Evolutionary conservation across 2,113 vertebrate genomes (phyloP), one percentile per base, ranked within the genome.

Genomic region (Grammomys surdaster): DNA sequence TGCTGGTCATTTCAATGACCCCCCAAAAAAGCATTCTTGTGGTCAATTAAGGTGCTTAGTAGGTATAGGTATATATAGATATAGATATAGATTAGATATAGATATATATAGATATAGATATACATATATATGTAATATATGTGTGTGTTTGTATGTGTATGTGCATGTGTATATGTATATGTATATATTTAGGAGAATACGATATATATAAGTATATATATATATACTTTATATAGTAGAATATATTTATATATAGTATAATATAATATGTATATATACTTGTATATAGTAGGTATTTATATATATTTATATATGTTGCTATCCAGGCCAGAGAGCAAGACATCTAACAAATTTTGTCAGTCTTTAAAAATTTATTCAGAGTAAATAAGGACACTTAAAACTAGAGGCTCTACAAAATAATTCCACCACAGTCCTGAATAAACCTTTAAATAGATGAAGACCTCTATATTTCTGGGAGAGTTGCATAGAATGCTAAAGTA

Each of bases 221-320:
- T n/a, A n/a, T n/a, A n/a, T n/a, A n/a, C n/a, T n/a, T n/a, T n/a
- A n/a, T n/a, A n/a, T n/a, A n/a, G n/a, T n/a, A n/a, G n/a, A n/a
- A n/a, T n/a, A n/a, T n/a, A n/a, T n/a, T n/a, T n/a, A n/a, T n/a
- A n/a, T n/a, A n/a, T n/a, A n/a, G n/a, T n/a, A n/a, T n/a, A n/a
- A n/a, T n/a, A n/a, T n/a, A n/a, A n/a, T n/a, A n/a, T n/a, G n/a
- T n/a, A n/a, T n/a, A n/a, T n/a, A n/a, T n/a, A n/a, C n/a, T n/a
- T n/a, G n/a, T n/a, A n/a, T n/a, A n/a, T n/a, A n/a, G n/a, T n/a
- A n/a, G n/a, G n/a, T n/a, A n/a, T n/a, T n/a, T n/a, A n/a, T n/a
- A n/a, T n/a, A n/a, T 20, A 28, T 5, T 26, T 88, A 19, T 40
- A 4, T 40, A 24, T 56, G 5, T 5, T 0, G 0, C 51, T 31